Conservation (phyloP, 1,140 invertebrate genomes). For the Drosophila rufa region DNA sequence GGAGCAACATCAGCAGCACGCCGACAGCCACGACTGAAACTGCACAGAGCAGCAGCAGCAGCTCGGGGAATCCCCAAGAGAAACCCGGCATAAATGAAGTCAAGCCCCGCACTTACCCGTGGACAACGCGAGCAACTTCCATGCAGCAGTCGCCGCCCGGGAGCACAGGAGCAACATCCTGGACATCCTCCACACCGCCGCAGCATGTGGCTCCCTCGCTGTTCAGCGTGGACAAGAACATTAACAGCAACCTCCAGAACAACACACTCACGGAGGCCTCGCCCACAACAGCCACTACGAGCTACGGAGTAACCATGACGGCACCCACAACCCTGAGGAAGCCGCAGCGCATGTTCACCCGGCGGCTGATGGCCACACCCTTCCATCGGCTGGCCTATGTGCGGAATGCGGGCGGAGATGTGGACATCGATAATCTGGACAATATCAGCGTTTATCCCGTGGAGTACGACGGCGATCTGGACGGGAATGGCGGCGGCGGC, state of each 20-base stretch:
- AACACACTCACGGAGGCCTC: conserved; percentile 60
- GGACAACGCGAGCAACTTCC: conserved; percentile 31
- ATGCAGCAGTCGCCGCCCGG: conserved; percentile 2
- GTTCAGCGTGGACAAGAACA: conserved; percentile 73
- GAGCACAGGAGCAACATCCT: conserved; percentile 20
- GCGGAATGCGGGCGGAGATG: conserved; percentile 75
- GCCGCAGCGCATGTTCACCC: conserved; percentile 68
- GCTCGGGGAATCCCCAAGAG: background rate
- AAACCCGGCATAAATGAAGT: conserved; percentile 30
- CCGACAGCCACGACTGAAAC: conserved; percentile 48
- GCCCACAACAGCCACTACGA: conserved; percentile 30
- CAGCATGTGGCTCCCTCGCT: conserved; percentile 55
- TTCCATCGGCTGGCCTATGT: conserved; percentile 77
- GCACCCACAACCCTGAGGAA: conserved; percentile 55
- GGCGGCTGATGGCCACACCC: conserved; percentile 72
- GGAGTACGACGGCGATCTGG: conserved; percentile 54
- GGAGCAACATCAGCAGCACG: conserved; percentile 37
- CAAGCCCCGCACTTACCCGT: conserved; percentile 34
- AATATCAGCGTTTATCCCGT: conserved; percentile 82
- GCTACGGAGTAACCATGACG: conserved; percentile 19
- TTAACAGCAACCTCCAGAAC: conserved; percentile 62
- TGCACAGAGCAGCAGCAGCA: conserved; percentile 23
- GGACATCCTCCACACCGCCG: conserved; percentile 34
- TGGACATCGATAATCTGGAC: conserved; percentile 81
- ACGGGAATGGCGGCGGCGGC: conserved; percentile 23